These are phyloP conservation scores for Trichogramma dendrolimi DNA, from an alignment of 2,888 invertebrate genomes.

Conservation along the genomic window DNA sequence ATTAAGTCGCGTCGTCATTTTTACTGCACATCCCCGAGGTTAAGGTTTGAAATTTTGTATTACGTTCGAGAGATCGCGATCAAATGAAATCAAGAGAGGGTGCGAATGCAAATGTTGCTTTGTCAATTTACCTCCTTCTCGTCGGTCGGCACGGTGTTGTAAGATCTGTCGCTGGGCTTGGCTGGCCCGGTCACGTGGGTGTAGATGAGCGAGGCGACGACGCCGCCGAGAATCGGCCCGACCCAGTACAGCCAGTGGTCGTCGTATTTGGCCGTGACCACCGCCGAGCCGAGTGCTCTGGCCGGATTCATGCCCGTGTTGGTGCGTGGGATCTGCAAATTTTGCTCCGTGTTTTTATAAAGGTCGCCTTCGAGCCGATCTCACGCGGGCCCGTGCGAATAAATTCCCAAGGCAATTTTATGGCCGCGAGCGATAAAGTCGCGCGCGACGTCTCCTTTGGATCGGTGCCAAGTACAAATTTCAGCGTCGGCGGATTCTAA, in stretches of 20 bases:
- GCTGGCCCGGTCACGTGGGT: constrained; percentile 55
- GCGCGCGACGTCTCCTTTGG: neutral
- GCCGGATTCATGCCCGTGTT: constrained; percentile 93
- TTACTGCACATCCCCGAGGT: too few relatives aligned
- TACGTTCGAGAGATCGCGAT: too few relatives aligned
- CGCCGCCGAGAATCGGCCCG: constrained; percentile 79
- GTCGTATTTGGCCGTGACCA: constrained; percentile 69
- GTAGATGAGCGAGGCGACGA: constrained; percentile 73
- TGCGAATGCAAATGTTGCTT: too few relatives aligned
- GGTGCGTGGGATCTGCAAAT: constrained; percentile 59
- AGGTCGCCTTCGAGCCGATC: neutral
- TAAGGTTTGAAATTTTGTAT: too few relatives aligned
- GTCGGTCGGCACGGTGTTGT: constrained; percentile 49
- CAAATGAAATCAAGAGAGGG: too few relatives aligned
- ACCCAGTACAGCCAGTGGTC: constrained; percentile 91
- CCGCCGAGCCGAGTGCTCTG: constrained; percentile 80
- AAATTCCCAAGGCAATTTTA: neutral
- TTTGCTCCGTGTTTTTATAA: neutral
- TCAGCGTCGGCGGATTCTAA: constrained; percentile 2
- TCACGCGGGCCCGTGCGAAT: neutral
- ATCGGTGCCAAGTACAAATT: neutral
- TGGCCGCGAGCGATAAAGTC: too few relatives aligned
- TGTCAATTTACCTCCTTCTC: constrained; percentile 49
- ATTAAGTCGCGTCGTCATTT: too few relatives aligned
- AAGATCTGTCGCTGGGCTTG: constrained; percentile 46